These are phyloP conservation scores for Macaca nemestrina DNA, from an alignment of 2,113 vertebrate genomes.

Conservation along the genomic window DNA sequence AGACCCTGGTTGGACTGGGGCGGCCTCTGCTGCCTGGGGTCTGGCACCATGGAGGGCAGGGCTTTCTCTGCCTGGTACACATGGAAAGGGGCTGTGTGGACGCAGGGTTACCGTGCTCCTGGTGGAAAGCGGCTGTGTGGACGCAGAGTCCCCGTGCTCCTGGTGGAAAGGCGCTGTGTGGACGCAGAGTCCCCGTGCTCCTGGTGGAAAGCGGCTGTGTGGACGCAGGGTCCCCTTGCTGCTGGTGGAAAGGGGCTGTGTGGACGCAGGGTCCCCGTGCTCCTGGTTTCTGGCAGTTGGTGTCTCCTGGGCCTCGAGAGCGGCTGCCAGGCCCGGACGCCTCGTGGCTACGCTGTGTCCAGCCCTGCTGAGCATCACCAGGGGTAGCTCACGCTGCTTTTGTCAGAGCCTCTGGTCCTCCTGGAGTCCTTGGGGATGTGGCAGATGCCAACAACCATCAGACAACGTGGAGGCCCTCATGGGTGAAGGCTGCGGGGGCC, in stretches of 20 bases:
- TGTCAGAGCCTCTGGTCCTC: too few species aligned
- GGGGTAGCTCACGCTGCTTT: rapidly evolving
- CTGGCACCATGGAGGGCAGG: rapidly evolving
- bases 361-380: too few species aligned
- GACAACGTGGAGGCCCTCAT: rapidly evolving
- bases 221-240: too few species aligned
- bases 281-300: neutral
- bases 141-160: too few species aligned
- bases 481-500: rapidly evolving
- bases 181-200: too few species aligned
- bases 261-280: neutral
- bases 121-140: too few species aligned
- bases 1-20: neutral
- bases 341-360: rapidly evolving
- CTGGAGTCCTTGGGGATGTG: rapidly evolving
- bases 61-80: neutral
- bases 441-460: neutral
- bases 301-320: too few species aligned
- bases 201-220: too few species aligned
- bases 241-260: neutral
- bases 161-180: too few species aligned
- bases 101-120: too few species aligned
- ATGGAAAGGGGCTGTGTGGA: neutral
- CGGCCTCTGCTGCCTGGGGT: neutral
- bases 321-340: too few species aligned